A percentile compares a stretch with the other conserved stretches of the same genome.
Conservation (phyloP, 2,113 vertebrate genomes). For the Puma concolor region DNA sequence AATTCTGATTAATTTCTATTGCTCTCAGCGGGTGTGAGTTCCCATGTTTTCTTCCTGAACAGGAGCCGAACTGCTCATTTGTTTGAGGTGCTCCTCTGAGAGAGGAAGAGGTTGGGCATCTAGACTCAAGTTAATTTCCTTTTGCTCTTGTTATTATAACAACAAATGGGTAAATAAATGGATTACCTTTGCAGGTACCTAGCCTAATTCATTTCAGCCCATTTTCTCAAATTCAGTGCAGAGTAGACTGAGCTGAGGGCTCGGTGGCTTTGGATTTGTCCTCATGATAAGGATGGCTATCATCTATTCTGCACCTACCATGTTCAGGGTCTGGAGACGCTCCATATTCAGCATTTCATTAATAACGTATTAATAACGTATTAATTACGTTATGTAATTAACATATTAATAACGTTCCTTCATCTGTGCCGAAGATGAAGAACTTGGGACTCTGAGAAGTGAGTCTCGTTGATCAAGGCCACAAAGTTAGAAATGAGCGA, state of each 20-base stretch:
- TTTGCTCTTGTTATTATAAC: slow-evolving; percentile 56
- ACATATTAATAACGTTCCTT: too few relatives aligned
- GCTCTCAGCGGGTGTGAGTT: slow-evolving; percentile 71
- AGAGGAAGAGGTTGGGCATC: slow-evolving; percentile 9
- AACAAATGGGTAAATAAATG: not conserved
- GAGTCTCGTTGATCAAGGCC: not conserved
- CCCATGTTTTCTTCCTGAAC: slow-evolving; percentile 52
- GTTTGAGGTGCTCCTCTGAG: slow-evolving; percentile 57
- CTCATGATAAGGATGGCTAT: not conserved
- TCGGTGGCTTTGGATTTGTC: slow-evolving; percentile 55
- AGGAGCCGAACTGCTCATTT: slow-evolving; percentile 45
- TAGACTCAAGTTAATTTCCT: slow-evolving; percentile 62
- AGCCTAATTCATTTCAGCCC: slow-evolving; percentile 44
- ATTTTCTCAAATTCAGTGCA: slow-evolving; percentile 62
- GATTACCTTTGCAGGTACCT: not conserved
- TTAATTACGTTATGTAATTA: too few relatives aligned
- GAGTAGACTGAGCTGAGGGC: not conserved
- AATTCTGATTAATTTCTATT: slow-evolving; percentile 66
- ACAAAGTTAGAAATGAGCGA: not conserved
- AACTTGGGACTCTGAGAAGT: not conserved
- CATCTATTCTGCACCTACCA: not conserved
- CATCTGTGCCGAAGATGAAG: not conserved
- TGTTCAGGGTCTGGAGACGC: not conserved
- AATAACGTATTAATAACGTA: too few relatives aligned
- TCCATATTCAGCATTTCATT: not conserved